These are phyloP conservation scores for Brachynemurus nebulosus DNA, from an alignment of 2,888 invertebrate species.

Conservation along the genomic window DNA sequence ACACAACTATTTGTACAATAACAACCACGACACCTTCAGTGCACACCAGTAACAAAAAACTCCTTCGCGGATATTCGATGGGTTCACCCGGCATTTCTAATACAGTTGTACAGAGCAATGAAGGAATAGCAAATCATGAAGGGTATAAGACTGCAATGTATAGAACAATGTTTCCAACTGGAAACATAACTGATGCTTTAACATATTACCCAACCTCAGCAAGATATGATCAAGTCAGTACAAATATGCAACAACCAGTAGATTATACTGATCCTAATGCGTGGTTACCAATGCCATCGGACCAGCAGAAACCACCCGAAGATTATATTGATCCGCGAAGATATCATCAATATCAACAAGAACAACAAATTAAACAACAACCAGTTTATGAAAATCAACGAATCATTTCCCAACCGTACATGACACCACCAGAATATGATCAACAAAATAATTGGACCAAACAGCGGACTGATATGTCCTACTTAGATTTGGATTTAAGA, in stretches of 20 bases:
- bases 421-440: conserved; percentile 23
- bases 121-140: conserved; percentile 46
- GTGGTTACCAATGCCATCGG: conserved; percentile 39
- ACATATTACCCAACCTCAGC: conserved; percentile 68
- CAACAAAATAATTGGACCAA: conserved; percentile 27
- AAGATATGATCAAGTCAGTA: conserved; percentile 40
- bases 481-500: conserved; percentile 32
- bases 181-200: conserved; percentile 63
- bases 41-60: conserved; percentile 28
- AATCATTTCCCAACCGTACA: conserved; percentile 4
- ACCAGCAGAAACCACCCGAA: conserved; percentile 28
- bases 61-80: conserved; percentile 44
- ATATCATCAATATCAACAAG: conserved; percentile 20
- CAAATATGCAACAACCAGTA: conserved; percentile 36
- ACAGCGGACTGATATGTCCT: conserved; percentile 29
- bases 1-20: conserved; percentile 35
- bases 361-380: conserved; percentile 19
- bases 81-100: too few relatives aligned
- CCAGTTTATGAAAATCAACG: conserved; percentile 20
- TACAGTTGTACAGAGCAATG: conserved; percentile 22
- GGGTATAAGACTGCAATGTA: conserved; percentile 48
- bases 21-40: conserved; percentile 26
- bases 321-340: conserved; percentile 26
- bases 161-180: conserved; percentile 53
- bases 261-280: conserved; percentile 42